Evolutionary conservation across 2,797 vertebrate genomes (phyloP), one percentile per base, ranked within the genome.

Genomic region (Odontamblyopus lacepedii): DNA sequence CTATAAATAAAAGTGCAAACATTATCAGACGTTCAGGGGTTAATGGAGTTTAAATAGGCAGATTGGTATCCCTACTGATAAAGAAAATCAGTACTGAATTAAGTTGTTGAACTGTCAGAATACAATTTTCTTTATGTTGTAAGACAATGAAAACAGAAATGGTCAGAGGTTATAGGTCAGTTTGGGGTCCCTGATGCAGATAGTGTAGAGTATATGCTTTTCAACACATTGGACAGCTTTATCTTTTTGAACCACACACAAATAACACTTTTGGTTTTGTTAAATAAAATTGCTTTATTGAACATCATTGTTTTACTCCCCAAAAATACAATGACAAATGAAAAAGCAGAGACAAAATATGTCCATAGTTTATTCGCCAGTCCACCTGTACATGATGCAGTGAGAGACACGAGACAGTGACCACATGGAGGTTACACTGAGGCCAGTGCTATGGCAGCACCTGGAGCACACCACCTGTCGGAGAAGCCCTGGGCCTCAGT

Each of bases 351-450:
- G 67, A 30, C 93, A 94, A 94, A 94, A 94, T 90, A 88, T 79
- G 88, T 90, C 85, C 81, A 76, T 90, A 81, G 63, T 94, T 94
- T 93, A 93, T 93, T 94, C 72, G 86, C 92, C 86, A 77, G 86
- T 93, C 86, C 85, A 88, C 89, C 88, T 92, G 93, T 92, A 93
- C 90, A 94, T 89, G 84, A 93, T 91, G 92, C 90, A 90, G 88
- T 93, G 90, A 90, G 89, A 92, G 88, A 92, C 87, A 89, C 85
- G 60, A 85, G 87, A 89, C 80, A 67, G 87, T 83, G 88, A 88
- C 70, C 85, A 91, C 82, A 92, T 90, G 90, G 83, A 91, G 86
- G 84, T 83, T 85, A 88, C 83, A 88, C 77, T 70, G 48, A 88
- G 85, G 88, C 90, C 89, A 86, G 89, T 90, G 91, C 90, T 84